phyloP scores from a whole-genome alignment of 2,888 invertebrate species.

The Habrosyne pyritoides region DNA sequence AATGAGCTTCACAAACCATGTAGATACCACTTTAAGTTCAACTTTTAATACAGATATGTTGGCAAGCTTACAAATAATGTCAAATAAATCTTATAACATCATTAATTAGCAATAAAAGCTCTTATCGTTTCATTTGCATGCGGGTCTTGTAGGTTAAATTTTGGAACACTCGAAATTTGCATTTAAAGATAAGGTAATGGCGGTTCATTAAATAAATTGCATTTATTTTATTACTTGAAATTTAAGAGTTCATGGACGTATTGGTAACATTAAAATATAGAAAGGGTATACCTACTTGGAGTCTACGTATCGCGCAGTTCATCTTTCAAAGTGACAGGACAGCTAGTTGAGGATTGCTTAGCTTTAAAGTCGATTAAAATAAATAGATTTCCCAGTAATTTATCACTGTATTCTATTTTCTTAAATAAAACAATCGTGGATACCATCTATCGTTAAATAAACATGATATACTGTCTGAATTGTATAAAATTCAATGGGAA shows the following conservation, averaged over 20 bases:
- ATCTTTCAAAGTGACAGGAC: neutral
- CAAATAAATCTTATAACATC: conserved; percentile 2
- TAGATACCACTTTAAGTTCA: neutral
- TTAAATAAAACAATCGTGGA: neutral
- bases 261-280: neutral
- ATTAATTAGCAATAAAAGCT: conserved; percentile 17
- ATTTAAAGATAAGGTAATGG: conserved; percentile 7
- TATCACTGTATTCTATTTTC: neutral
- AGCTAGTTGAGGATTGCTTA: neutral
- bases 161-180: conserved; percentile 5
- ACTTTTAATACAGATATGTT: neutral
- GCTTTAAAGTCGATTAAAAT: neutral
- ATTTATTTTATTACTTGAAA: neutral
- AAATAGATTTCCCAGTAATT: neutral
- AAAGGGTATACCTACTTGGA: neutral
- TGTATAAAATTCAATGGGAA: too few relatives aligned
- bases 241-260: neutral
- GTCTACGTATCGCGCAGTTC: neutral
- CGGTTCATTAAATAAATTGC: neutral
- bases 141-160: conserved; percentile 15
- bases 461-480: too few relatives aligned
- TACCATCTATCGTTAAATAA: too few relatives aligned
- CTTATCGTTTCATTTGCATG: conserved; percentile 39
- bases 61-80: neutral
- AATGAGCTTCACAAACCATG: neutral